Conservation (phyloP, 2,888 invertebrate genomes). For the Amiota communis region DNA sequence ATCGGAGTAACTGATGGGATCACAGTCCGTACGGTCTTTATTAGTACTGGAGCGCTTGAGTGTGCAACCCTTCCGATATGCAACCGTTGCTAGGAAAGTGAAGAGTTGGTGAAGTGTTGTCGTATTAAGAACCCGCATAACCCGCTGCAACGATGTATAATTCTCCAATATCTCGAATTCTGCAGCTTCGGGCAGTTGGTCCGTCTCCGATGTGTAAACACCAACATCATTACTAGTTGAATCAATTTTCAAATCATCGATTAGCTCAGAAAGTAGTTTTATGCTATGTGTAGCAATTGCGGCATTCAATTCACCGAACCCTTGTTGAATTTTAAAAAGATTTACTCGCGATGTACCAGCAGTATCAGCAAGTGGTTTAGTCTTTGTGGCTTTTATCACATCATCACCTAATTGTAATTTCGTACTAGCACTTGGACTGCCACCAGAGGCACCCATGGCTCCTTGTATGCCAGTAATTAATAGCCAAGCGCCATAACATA, state of each 20-base stretch:
- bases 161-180: conserved; percentile 73
- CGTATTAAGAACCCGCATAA: conserved; percentile 74
- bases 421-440: conserved; percentile 76
- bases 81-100: conserved; percentile 90
- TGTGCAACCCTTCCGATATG: conserved; percentile 92
- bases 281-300: conserved; percentile 90
- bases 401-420: conserved; percentile 74
- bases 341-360: conserved; percentile 77
- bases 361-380: conserved; percentile 74
- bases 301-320: conserved; percentile 90
- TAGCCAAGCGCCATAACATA: conserved; percentile 91
- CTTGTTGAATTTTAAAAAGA: conserved; percentile 84
- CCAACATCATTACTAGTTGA: conserved; percentile 64
- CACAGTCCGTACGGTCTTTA: conserved; percentile 84
- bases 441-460: conserved; percentile 81
- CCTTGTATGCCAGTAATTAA: conserved; percentile 90
- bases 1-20: conserved; percentile 89
- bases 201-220: conserved; percentile 31
- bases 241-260: conserved; percentile 72
- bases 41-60: conserved; percentile 83
- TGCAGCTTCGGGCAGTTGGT: conserved; percentile 68
- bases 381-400: conserved; percentile 60
- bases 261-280: conserved; percentile 75
- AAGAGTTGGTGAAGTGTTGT: conserved; percentile 79
- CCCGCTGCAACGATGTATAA: conserved; percentile 73